phyloP scores from a whole-genome alignment of 1,140 invertebrate genomes.

The Rhyacophila brunnea region DNA sequence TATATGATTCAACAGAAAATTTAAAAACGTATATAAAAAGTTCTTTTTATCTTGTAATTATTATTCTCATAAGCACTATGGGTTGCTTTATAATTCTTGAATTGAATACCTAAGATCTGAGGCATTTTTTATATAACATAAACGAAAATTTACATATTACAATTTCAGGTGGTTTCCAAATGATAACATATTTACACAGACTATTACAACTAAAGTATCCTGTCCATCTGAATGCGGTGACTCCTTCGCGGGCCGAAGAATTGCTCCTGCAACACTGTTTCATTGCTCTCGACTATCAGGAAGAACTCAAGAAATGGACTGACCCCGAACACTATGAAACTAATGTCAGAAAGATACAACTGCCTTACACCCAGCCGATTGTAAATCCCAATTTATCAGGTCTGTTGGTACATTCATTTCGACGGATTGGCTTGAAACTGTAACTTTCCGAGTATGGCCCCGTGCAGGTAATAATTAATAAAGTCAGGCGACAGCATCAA shows the following conservation, averaged over 20 bases:
- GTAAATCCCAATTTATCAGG: constrained; percentile 55
- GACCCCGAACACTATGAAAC: constrained; percentile 79
- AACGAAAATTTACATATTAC: not conserved
- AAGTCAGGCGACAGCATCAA: too few species aligned
- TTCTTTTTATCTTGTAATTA: too few species aligned
- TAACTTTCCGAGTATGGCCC: too few species aligned
- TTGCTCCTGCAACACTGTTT: constrained; percentile 78
- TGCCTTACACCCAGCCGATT: constrained; percentile 70
- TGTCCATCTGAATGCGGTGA: constrained; percentile 83
- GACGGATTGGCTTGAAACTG: too few species aligned
- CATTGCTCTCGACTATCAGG: constrained; percentile 75
- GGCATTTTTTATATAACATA: too few species aligned
- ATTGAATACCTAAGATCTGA: too few species aligned
- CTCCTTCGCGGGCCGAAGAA: constrained; percentile 83
- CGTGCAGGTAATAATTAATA: too few species aligned
- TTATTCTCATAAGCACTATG: too few species aligned
- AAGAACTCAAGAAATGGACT: constrained; percentile 78
- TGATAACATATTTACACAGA: constrained; percentile 83
- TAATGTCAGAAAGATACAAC: constrained; percentile 80
- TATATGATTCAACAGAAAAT: too few species aligned
- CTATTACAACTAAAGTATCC: constrained; percentile 94
- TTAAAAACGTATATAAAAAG: too few species aligned
- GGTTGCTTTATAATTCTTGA: too few species aligned
- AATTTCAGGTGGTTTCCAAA: constrained; percentile 73
- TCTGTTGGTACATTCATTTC: too few species aligned